Evolutionary conservation across 2,888 invertebrate genomes (phyloP).

Genomic region (Apodemia zela): DNA sequence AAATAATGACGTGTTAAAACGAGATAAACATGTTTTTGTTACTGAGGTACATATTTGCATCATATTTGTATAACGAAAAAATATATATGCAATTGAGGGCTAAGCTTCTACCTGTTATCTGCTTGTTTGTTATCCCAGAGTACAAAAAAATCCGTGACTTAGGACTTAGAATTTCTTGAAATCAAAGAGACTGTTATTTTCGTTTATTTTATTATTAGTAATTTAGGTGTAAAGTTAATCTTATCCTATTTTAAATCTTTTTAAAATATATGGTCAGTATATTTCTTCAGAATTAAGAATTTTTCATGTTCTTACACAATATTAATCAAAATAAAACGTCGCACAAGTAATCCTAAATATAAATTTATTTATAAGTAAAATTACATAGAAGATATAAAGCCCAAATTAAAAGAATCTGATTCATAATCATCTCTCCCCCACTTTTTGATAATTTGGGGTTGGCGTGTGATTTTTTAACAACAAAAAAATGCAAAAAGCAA

Average conservation of each 20-base stretch:
- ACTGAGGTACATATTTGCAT: no score
- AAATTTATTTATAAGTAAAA: slow-evolving; percentile 62
- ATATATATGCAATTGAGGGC: no score
- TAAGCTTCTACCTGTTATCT: no score
- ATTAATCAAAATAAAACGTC: slow-evolving; percentile 42
- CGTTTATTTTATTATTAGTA: slow-evolving; percentile 1
- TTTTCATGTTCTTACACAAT: slow-evolving; percentile 4
- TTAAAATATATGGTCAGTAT: neutral
- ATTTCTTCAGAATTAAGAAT: slow-evolving; percentile 5
- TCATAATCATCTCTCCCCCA: slow-evolving; percentile 32
- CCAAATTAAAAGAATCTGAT: slow-evolving; percentile 56
- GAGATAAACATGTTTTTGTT: no score
- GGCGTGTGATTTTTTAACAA: neutral
- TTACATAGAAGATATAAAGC: slow-evolving; percentile 60
- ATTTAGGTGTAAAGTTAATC: slow-evolving; percentile 10
- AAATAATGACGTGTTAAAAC: no score
- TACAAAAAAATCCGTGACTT: no score
- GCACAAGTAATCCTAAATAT: slow-evolving; percentile 58
- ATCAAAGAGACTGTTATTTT: neutral
- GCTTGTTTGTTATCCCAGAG: no score
- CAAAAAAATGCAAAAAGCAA: slow-evolving; percentile 42
- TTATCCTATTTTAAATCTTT: slow-evolving; percentile 8
- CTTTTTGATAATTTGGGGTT: neutral
- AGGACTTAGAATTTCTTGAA: neutral
- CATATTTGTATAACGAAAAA: no score